Percentiles rank a stretch among this genome's conserved stretches.
These are phyloP conservation scores for Falcunculus frontatus DNA, from an alignment of 2,113 vertebrate species.

Conservation along the genomic window DNA sequence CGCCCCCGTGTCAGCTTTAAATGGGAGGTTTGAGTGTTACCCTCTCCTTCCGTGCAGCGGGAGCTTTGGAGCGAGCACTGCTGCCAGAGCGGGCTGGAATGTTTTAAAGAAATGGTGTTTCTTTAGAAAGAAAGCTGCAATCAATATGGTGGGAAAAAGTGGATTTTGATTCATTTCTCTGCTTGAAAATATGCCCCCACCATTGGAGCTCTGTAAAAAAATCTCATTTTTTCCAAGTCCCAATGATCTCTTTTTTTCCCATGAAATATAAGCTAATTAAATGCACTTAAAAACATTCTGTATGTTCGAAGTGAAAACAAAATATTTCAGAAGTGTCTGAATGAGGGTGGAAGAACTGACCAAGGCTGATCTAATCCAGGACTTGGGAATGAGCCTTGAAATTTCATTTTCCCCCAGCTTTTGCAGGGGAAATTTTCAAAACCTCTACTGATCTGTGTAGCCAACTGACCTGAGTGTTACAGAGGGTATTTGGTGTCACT, in stretches of 20 bases:
- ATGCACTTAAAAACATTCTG: background rate
- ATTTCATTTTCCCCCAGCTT: background rate
- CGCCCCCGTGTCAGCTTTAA: accelerated
- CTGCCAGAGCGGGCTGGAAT: background rate
- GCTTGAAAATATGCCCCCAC: background rate
- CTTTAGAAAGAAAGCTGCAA: background rate
- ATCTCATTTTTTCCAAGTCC: background rate
- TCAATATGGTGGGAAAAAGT: background rate
- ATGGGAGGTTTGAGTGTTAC: background rate
- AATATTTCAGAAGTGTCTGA: background rate
- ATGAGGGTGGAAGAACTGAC: constrained; percentile 25
- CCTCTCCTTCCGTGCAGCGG: background rate
- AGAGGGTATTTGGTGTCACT: background rate
- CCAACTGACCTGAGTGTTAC: accelerated
- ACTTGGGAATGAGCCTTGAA: background rate
- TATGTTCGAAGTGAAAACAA: background rate
- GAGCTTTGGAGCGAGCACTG: background rate
- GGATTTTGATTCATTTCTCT: background rate
- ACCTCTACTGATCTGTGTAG: background rate
- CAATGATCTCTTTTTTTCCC: background rate
- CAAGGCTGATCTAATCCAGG: background rate
- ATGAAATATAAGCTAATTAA: background rate
- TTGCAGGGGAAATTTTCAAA: background rate
- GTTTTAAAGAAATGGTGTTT: background rate
- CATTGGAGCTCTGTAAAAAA: background rate